Base-by-base conservation (phyloP, 23 tunicate genomes). In the Styela clava region DNA sequence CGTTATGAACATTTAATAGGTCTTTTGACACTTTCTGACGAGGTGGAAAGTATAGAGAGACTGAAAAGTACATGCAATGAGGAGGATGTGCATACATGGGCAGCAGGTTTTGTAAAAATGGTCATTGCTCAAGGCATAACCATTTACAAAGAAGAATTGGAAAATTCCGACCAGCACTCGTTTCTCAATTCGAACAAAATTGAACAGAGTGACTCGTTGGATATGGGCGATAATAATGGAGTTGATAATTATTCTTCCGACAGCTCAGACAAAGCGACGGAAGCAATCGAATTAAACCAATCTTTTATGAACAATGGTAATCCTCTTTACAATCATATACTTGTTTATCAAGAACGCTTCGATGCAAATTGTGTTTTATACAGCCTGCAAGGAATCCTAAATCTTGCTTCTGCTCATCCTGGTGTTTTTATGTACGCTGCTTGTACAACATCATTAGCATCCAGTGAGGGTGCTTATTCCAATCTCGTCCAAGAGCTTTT, bases 391-490 rank as follows among this genome's bases (percentile, higher is more conserved):
- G 81, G 88, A 1, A 81, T 93, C 24, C 89, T 78, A 12, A 74
- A 62, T 31, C 27, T 93, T 33, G 69, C 89, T 24, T 68, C 78
- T 2, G 61, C 86, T 28, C 87, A 93, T 69, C 89, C 98, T 2
- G 62, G 74, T 31, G 62, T 87, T 18, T 93, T 93, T 74, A 84
- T 85, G n/a, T 87, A 93, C 69, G 74, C 89, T 1, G 88, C 88
- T 24, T 82, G 83, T 34, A 88, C 88, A 0, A 68, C 88, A 18
- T 87, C 68, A 62, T 30, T 93, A 35, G 67, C 83, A 1, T 64
- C 87, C 20, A 34, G 61, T 44, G 77, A 71, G 29, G 52, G 36
- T 76, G 18, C 69, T 7, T 52, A 76, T n/a, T 76, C 81, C 24
- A 76, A 76, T 1, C 81, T 76, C 9, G 81, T 80, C 9, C 82